Percentiles rank a stretch among this genome's conserved stretches.
Conservation (phyloP, 2,797 vertebrate genomes). For the Sebastes trivittatus region DNA sequence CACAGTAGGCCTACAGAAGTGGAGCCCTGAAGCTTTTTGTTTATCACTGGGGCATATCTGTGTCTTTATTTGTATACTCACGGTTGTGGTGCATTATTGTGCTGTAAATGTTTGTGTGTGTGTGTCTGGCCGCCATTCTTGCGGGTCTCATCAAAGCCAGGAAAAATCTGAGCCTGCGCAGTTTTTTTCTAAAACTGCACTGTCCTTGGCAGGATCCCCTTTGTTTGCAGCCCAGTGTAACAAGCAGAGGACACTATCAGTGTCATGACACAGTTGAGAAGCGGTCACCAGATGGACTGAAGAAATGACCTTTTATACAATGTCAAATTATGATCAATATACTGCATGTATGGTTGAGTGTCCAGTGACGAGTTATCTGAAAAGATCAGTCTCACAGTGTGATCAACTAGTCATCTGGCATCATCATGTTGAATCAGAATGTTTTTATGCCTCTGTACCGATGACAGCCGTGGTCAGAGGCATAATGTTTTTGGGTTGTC, state of each 20-base stretch:
- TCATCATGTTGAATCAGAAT: neutral
- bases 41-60: constrained; percentile 8
- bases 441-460: neutral
- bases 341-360: neutral
- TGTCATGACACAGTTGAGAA: neutral
- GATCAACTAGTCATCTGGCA: neutral
- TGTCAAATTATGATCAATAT: neutral
- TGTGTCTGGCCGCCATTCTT: neutral
- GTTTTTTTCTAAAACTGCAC: constrained; percentile 11
- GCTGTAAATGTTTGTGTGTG: constrained; percentile 7
- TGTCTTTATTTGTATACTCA: constrained; percentile 3
- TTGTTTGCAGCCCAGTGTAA: neutral
- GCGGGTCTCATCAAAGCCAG: neutral
- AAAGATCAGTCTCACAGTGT: neutral
- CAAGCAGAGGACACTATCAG: neutral
- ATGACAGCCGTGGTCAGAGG: too few species aligned
- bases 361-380: neutral
- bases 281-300: neutral
- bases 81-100: constrained; percentile 1
- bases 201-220: constrained; percentile 6
- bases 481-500: too few species aligned
- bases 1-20: neutral
- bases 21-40: constrained; percentile 1
- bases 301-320: neutral
- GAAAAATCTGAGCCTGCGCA: neutral